Evolutionary conservation across 1,140 invertebrate species (phyloP).

Genomic region (Subanguina moxae): DNA sequence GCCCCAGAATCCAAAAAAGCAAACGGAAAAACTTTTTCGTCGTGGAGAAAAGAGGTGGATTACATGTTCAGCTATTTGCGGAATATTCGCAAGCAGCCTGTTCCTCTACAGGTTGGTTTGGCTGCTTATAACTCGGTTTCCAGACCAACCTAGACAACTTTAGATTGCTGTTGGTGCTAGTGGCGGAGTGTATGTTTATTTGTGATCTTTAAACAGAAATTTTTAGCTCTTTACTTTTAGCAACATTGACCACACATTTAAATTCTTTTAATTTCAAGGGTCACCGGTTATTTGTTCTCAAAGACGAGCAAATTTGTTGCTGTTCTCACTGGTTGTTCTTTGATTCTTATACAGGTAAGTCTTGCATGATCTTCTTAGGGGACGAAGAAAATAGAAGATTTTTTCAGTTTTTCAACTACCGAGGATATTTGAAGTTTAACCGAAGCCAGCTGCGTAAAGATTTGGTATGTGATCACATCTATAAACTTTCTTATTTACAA

Average conservation of each 20-base stretch:
- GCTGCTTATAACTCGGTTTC: no score
- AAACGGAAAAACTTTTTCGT: neutral
- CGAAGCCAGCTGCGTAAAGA: slow-evolving; percentile 33
- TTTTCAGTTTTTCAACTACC: slow-evolving; percentile 44
- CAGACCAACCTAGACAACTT: neutral
- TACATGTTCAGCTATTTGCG: slow-evolving; percentile 28
- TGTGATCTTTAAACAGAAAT: neutral
- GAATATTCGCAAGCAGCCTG: slow-evolving; percentile 19
- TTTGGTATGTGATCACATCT: neutral
- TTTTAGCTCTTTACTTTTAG: neutral
- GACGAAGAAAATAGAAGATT: no score
- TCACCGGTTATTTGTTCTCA: slow-evolving; percentile 35
- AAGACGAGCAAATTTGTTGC: slow-evolving; percentile 28
- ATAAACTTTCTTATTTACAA: no score
- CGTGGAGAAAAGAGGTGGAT: slow-evolving; percentile 21
- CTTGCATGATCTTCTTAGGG: slow-evolving; percentile 21
- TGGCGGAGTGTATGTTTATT: slow-evolving; percentile 23
- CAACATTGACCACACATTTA: no score
- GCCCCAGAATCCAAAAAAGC: no score
- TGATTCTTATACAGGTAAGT: slow-evolving; percentile 30
- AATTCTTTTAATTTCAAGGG: slow-evolving; percentile 31
- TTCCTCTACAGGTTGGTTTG: neutral
- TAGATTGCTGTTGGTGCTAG: slow-evolving; percentile 23
- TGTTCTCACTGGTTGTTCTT: slow-evolving; percentile 15
- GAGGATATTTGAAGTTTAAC: slow-evolving; percentile 37